A percentile compares a stretch with the other conserved stretches of the same genome.
Conservation (phyloP, 2,113 vertebrate genomes). For the Meriones unguiculatus region DNA sequence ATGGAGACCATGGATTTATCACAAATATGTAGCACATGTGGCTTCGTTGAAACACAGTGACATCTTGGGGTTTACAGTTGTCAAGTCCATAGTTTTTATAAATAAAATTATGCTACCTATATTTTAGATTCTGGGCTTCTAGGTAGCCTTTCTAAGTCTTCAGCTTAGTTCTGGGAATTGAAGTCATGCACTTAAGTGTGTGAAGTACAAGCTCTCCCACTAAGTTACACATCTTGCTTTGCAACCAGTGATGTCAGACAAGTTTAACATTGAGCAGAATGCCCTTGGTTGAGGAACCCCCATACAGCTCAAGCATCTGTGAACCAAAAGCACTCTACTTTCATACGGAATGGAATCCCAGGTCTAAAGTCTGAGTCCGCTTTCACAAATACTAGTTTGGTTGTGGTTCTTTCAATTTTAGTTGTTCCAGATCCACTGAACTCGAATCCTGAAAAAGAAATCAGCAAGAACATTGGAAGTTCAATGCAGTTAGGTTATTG, state of each 20-base stretch:
- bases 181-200: too few relatives aligned
- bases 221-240: background rate
- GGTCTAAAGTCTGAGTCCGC: constrained; percentile 79
- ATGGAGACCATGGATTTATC: background rate
- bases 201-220: background rate
- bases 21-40: background rate
- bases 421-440: constrained; percentile 75
- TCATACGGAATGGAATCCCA: constrained; percentile 83
- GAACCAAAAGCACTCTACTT: constrained; percentile 73
- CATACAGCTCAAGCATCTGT: too few relatives aligned
- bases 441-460: constrained; percentile 79
- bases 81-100: background rate
- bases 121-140: background rate
- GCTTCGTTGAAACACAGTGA: background rate
- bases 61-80: background rate
- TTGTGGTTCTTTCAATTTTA: constrained; percentile 70
- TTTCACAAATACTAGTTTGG: constrained; percentile 76
- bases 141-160: background rate
- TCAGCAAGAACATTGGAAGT: too few relatives aligned
- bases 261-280: background rate
- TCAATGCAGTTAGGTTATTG: background rate
- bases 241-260: background rate
- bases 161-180: background rate
- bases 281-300: background rate
- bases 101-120: background rate